Percentiles rank a stretch among this genome's conserved stretches.
phyloP scores from a whole-genome alignment of 2,797 vertebrate species.

The Eurystomus glaucurus region DNA sequence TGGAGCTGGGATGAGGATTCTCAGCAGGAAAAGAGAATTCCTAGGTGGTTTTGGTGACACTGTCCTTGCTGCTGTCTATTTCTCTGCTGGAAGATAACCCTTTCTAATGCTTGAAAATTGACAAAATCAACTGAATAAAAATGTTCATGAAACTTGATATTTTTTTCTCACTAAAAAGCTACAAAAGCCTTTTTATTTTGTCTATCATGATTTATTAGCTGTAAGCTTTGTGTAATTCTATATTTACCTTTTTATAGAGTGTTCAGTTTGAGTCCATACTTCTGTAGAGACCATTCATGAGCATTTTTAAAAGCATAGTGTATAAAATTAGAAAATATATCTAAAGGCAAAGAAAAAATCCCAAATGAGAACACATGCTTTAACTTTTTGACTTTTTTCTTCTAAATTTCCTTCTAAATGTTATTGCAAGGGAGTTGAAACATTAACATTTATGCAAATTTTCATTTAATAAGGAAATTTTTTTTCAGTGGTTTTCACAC shows the following conservation, averaged over 20 bases:
- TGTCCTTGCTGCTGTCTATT: not conserved
- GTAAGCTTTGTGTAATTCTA: slow-evolving; percentile 30
- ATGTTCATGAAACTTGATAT: not conserved
- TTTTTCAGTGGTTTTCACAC: slow-evolving; percentile 34
- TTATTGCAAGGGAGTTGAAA: slow-evolving; percentile 37
- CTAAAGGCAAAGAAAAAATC: not conserved
- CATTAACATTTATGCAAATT: slow-evolving; percentile 38
- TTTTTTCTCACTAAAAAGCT: not conserved
- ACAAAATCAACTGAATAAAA: not conserved
- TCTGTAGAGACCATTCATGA: not conserved
- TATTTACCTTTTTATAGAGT: slow-evolving; percentile 29
- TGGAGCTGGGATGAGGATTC: not conserved
- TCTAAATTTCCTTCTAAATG: slow-evolving; percentile 25
- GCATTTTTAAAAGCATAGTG: slow-evolving; percentile 11
- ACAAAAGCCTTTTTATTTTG: slow-evolving; percentile 33
- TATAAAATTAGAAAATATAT: slow-evolving; percentile 53
- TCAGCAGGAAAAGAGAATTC: not conserved
- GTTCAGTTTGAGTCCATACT: not conserved
- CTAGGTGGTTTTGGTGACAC: not conserved
- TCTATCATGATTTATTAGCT: slow-evolving; percentile 60
- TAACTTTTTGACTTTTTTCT: not conserved
- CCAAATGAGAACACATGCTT: not conserved
- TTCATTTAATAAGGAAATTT: slow-evolving; percentile 52
- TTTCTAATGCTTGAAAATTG: not conserved
- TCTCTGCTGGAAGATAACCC: not conserved